These are phyloP conservation scores for Platycheirus rosarum DNA, from an alignment of 2,888 invertebrate species.

Conservation along the genomic window DNA sequence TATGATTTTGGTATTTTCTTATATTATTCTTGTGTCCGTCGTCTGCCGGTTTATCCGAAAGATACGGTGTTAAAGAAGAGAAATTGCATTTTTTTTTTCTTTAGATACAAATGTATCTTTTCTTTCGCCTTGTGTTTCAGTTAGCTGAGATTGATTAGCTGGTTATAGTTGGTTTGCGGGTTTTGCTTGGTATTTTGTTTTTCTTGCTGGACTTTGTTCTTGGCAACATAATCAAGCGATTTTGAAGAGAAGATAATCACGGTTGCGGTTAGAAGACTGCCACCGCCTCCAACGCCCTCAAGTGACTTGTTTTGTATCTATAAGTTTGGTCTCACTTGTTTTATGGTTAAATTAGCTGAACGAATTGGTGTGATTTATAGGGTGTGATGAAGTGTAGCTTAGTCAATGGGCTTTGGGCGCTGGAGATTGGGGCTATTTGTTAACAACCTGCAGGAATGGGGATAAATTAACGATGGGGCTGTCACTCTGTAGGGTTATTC, in stretches of 20 bases:
- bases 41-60: background rate
- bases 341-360: conserved; percentile 72
- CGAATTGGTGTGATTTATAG: conserved; percentile 73
- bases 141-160: conserved; percentile 74
- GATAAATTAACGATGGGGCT: conserved; percentile 58
- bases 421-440: conserved; percentile 69
- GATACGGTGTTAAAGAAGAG: background rate
- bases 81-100: conserved; percentile 3
- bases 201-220: conserved; percentile 14
- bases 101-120: conserved; percentile 10
- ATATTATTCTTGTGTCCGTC: background rate
- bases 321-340: conserved; percentile 45
- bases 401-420: conserved; percentile 44
- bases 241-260: conserved; percentile 70
- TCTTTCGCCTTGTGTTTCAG: conserved; percentile 58
- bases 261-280: conserved; percentile 71
- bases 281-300: conserved; percentile 71
- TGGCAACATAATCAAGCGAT: conserved; percentile 71
- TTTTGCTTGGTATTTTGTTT: conserved; percentile 2
- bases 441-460: conserved; percentile 54
- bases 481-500: conserved; percentile 8
- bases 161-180: conserved; percentile 55
- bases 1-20: conserved; percentile 53
- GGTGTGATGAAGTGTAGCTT: conserved; percentile 71
- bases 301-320: conserved; percentile 58